Conservation (phyloP, 2,888 invertebrate genomes). For the Listrodromus nycthemerus region DNA sequence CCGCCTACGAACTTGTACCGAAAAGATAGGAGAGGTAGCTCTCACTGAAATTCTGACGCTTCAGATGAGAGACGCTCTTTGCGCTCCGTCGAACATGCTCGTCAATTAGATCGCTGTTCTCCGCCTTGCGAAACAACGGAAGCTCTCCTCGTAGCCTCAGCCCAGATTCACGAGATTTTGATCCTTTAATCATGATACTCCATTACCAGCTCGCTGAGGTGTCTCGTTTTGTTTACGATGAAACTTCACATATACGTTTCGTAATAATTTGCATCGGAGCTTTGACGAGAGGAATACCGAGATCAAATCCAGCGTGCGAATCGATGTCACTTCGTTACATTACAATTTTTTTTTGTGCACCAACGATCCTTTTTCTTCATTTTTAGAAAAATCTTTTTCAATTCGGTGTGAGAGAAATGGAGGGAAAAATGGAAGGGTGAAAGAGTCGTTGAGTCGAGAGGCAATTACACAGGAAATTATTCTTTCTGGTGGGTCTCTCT, state of each 20-base stretch:
- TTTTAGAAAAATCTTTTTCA: constrained; percentile 15
- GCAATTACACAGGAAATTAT: constrained; percentile 27
- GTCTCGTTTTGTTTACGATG: background rate
- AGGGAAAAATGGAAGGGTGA: constrained; percentile 7
- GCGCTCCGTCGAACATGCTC: background rate
- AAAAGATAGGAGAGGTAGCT: background rate
- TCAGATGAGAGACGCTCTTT: constrained; percentile 5
- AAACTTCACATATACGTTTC: background rate
- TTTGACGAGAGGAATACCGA: background rate
- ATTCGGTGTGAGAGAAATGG: constrained; percentile 1
- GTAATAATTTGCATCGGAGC: background rate
- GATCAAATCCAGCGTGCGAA: background rate
- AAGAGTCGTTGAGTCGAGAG: background rate
- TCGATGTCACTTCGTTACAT: background rate
- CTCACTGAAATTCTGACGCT: constrained; percentile 14
- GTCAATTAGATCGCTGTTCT: constrained; percentile 14
- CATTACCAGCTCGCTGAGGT: background rate
- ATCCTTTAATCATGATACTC: background rate
- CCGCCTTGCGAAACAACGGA: background rate
- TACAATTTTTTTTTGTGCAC: background rate
- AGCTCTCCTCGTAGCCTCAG: background rate
- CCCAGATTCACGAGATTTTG: background rate
- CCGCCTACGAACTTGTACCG: background rate
- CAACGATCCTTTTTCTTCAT: background rate
- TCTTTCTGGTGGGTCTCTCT: constrained; percentile 19